phyloP scores from a whole-genome alignment of 2,888 invertebrate species.

The Catotricha subobsoleta region DNA sequence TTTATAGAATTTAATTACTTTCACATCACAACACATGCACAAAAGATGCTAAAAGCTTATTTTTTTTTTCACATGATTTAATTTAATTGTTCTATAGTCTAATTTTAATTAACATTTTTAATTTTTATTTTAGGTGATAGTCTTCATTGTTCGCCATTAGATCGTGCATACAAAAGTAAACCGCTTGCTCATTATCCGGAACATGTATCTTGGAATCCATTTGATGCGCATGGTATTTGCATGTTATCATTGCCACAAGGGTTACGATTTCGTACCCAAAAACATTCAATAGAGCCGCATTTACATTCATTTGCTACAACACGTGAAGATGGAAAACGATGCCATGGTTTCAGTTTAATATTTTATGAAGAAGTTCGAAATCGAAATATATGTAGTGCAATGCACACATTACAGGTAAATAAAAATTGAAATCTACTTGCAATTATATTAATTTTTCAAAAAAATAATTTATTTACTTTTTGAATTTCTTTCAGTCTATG shows the following conservation, averaged over 20 bases:
- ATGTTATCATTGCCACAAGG: conserved; percentile 94
- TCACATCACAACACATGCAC: no score
- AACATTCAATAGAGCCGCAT: conserved; percentile 65
- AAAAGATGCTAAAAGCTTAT: no score
- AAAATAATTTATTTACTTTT: conserved; percentile 10
- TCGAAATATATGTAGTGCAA: conserved; percentile 81
- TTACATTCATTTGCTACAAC: conserved; percentile 97
- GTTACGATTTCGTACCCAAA: conserved; percentile 84
- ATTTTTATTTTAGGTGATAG: conserved; percentile 47
- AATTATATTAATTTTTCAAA: not conserved
- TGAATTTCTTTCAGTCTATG: conserved; percentile 50
- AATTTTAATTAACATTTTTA: no score
- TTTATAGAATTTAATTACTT: no score
- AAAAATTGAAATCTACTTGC: not conserved
- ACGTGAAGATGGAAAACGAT: conserved; percentile 85
- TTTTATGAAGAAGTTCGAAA: conserved; percentile 94
- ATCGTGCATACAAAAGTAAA: conserved; percentile 86
- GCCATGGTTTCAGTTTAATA: conserved; percentile 85
- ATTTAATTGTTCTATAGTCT: no score
- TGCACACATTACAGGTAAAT: conserved; percentile 77
- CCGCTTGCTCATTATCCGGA: conserved; percentile 91
- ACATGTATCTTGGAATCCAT: conserved; percentile 69
- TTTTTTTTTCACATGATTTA: no score
- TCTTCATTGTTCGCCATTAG: conserved; percentile 76
- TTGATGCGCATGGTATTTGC: conserved; percentile 89